Base-by-base conservation (phyloP, 2,113 vertebrate species). In the Plecturocebus donacophilus region DNA sequence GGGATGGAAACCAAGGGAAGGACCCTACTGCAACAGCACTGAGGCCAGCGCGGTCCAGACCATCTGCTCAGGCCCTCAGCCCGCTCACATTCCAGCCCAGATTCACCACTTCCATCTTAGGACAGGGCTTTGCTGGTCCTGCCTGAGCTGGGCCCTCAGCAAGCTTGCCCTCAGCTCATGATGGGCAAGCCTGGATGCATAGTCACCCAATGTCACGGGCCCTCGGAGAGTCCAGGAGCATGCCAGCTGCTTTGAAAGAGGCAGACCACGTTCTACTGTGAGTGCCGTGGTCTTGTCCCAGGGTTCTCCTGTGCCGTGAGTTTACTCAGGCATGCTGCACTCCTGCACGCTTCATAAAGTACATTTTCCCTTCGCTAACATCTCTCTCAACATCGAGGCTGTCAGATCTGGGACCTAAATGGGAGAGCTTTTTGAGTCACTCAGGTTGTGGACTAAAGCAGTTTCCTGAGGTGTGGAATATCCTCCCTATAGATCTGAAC, bases 281-380 rank as follows among this genome's bases (percentile, higher is more conserved):
- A 19, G 35, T 13, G 20, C 5, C 17, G 7, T 52, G n/a, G 35
- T 21, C 13, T 64, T 21, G 1, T 17, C 7, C 14, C 1, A 23
- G 45, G 7, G 17, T 27, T 30, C 5, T 16, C 61, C 40, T 4
- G 12, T 0, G 0, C 6, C 40, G 12, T 2, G 1, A 56, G 14
- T 73, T 54, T 40, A 54, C 35, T 56, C 9, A 3, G 27, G 32
- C 20, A 8, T 14, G 30, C 2, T 4, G 25, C 10, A 5, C 47
- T 6, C 23, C 0, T 4, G 20, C 5, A 3, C 40, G 6, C 2
- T 45, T 6, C 19, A 21, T 42, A 81, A n/a, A 30, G 8, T 20
- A 16, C 40, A 9, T 38, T 54, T 73, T 35, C 49, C 45, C 14
- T 35, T 47, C 19, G 17, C 4, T 0, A n/a, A 1, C 32, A 5